A percentile compares a stretch with the other conserved stretches of the same genome.
Conservation (phyloP, 2,888 invertebrate species). For the Malthinus flaveolus region DNA sequence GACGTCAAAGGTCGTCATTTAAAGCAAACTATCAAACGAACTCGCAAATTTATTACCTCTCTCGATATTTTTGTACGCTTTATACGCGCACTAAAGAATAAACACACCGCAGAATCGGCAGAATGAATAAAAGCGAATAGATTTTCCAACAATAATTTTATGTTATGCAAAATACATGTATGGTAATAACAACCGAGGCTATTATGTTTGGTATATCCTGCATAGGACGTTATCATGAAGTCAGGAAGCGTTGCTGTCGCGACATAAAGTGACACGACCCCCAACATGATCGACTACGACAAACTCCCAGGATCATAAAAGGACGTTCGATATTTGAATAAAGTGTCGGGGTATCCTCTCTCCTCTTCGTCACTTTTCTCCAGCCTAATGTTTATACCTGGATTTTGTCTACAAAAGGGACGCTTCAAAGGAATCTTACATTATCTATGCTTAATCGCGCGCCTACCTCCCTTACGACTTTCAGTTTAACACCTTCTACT, state of each 20-base stretch:
- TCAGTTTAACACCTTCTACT: neutral
- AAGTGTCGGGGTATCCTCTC: slow-evolving; percentile 10
- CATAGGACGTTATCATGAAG: slow-evolving; percentile 8
- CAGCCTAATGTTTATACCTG: neutral
- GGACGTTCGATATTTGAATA: slow-evolving; percentile 25
- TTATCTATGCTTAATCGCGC: slow-evolving; percentile 20
- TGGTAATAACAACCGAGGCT: neutral
- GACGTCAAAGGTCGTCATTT: too few relatives aligned
- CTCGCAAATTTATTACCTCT: too few relatives aligned
- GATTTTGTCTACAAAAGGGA: slow-evolving; percentile 17
- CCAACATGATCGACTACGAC: slow-evolving; percentile 27
- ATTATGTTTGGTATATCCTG: slow-evolving; percentile 5
- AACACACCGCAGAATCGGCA: too few relatives aligned
- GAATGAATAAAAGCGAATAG: too few relatives aligned
- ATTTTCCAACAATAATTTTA: too few relatives aligned
- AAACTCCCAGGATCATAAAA: slow-evolving; percentile 26
- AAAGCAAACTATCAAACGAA: too few relatives aligned
- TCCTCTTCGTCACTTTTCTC: slow-evolving; percentile 10
- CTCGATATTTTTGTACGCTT: too few relatives aligned
- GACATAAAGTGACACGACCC: slow-evolving; percentile 24
- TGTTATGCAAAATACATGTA: neutral
- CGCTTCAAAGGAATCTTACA: slow-evolving; percentile 24
- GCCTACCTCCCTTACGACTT: slow-evolving; percentile 19
- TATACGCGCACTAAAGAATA: too few relatives aligned
- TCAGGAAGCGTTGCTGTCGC: slow-evolving; percentile 11